Percentiles rank a stretch among this genome's conserved stretches.
These are phyloP conservation scores for Sphinx pinastri DNA, from an alignment of 2,888 invertebrate species.

Conservation along the genomic window DNA sequence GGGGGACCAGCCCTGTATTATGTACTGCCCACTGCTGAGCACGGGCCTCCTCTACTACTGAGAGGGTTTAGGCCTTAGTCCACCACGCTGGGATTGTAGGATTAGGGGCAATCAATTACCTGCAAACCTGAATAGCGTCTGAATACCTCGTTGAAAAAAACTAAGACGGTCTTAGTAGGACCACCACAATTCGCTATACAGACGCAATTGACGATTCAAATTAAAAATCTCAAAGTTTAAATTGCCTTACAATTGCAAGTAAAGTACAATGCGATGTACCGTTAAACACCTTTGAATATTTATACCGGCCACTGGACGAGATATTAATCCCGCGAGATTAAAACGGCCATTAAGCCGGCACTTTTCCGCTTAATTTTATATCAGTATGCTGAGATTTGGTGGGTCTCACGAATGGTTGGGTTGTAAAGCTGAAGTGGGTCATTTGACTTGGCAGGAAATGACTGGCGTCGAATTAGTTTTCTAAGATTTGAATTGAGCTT, in stretches of 20 bases:
- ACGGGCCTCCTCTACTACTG: no score
- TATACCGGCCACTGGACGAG: constrained; percentile 35
- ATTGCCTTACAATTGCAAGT: neutral
- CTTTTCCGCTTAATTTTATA: constrained; percentile 43
- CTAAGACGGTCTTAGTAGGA: no score
- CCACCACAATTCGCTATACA: neutral
- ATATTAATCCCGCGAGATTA: constrained; percentile 47
- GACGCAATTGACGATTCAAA: neutral
- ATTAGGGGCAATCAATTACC: no score
- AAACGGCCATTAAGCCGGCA: constrained; percentile 47
- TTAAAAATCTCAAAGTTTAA: neutral
- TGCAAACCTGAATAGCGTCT: no score
- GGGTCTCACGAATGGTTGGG: constrained; percentile 22
- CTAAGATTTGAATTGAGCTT: neutral
- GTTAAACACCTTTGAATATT: constrained; percentile 39
- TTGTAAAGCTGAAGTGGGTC: constrained; percentile 25
- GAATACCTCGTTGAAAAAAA: no score
- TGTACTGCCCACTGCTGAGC: no score
- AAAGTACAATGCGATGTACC: constrained; percentile 23
- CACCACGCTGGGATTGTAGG: no score
- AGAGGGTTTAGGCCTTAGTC: no score
- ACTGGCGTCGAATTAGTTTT: constrained; percentile 24
- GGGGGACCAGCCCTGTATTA: no score
- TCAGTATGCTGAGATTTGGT: constrained; percentile 27
- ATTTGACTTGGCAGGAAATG: constrained; percentile 28